A percentile compares a stretch with the other conserved stretches of the same genome.
These are phyloP conservation scores for Drosophila neocordata DNA, from an alignment of 1,140 invertebrate genomes.

Conservation along the genomic window DNA sequence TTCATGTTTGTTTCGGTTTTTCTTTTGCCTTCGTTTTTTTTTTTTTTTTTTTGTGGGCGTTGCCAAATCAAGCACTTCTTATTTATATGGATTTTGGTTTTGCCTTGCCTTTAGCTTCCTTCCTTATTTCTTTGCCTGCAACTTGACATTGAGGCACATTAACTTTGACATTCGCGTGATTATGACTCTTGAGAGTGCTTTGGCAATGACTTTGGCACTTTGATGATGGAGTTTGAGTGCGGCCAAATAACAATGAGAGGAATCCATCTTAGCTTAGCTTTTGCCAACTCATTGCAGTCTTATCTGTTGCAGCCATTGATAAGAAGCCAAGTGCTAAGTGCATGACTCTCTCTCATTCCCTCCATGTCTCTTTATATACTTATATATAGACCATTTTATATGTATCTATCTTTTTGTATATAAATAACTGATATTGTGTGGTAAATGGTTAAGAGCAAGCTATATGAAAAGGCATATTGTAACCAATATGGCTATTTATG, in stretches of 20 bases:
- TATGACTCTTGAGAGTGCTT: conserved; percentile 58
- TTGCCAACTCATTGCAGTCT: conserved; percentile 60
- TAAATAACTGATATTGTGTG: neutral
- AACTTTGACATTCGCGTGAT: conserved; percentile 75
- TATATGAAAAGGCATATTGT: neutral
- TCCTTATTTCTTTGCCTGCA: conserved; percentile 26
- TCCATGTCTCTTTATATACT: neutral
- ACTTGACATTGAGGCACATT: conserved; percentile 69
- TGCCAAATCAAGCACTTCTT: conserved; percentile 45
- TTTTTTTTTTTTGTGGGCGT: conserved; percentile 24
- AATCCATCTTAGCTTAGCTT: conserved; percentile 26
- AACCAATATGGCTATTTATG: conserved; percentile 1
- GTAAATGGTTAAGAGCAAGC: neutral
- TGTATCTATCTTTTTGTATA: neutral
- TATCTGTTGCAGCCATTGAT: conserved; percentile 59
- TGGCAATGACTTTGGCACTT: conserved; percentile 72
- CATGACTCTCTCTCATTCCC: conserved; percentile 34
- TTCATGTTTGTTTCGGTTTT: conserved; percentile 4
- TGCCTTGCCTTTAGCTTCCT: neutral
- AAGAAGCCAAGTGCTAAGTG: conserved; percentile 29
- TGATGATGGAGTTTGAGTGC: conserved; percentile 47
- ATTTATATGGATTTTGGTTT: conserved; percentile 25
- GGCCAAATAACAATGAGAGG: conserved; percentile 64
- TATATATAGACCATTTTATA: neutral
- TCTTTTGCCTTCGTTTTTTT: conserved; percentile 23